These are phyloP conservation scores for Lasioglossum albipes DNA, from an alignment of 1,140 invertebrate species.

Conservation along the genomic window DNA sequence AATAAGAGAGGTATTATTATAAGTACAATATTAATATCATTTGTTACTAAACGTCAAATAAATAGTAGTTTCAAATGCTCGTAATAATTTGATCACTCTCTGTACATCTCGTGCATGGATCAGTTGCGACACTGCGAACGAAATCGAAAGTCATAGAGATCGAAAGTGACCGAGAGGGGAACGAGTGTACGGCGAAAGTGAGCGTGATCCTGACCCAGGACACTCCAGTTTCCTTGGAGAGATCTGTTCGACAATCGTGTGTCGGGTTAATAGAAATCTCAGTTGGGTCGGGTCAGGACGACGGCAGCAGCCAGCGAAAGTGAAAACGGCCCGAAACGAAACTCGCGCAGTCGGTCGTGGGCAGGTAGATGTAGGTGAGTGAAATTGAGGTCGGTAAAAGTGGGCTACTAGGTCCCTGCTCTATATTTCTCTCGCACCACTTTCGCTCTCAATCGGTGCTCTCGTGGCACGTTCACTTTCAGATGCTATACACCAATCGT, in stretches of 20 bases:
- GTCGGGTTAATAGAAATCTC: conserved; percentile 55
- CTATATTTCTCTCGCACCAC: conserved; percentile 28
- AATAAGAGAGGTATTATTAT: too few relatives aligned
- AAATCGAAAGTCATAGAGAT: conserved; percentile 25
- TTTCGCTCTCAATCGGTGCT: conserved; percentile 38
- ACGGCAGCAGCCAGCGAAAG: conserved; percentile 39
- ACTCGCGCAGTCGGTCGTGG: conserved; percentile 25
- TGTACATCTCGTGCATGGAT: neutral
- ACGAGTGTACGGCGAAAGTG: conserved; percentile 32
- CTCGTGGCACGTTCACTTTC: conserved; percentile 22
- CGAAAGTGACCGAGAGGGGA: conserved; percentile 25
- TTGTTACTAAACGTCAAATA: too few relatives aligned
- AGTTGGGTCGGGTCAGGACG: conserved; percentile 55
- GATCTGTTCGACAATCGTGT: conserved; percentile 24
- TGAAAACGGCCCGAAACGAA: conserved; percentile 55
- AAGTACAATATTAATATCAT: too few relatives aligned
- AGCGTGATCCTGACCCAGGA: conserved; percentile 57
- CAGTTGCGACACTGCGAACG: neutral
- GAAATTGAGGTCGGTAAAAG: conserved; percentile 57
- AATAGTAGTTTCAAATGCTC: too few relatives aligned
- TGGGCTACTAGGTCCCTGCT: conserved; percentile 36
- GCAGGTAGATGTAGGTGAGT: conserved; percentile 44
- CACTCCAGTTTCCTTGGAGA: conserved; percentile 46
- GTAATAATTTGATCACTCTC: neutral
- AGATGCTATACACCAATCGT: neutral